Conservation (phyloP, 1,140 invertebrate species). For the Aethina tumida region DNA sequence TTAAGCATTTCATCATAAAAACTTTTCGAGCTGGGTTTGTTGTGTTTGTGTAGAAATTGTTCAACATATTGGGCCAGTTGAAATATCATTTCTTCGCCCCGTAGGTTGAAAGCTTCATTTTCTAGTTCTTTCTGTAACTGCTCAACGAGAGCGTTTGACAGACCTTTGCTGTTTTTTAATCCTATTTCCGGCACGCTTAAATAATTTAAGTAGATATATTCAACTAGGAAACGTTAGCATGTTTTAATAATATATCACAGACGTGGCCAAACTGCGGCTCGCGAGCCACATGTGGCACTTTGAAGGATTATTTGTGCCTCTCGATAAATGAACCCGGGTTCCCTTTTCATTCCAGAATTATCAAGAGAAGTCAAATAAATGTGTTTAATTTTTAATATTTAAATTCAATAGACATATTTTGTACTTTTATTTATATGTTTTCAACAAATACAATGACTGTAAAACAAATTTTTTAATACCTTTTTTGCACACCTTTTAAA, state of each 20-base stretch:
- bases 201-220: slow-evolving; percentile 4
- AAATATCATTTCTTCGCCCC: slow-evolving; percentile 70
- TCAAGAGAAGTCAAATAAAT: too few species aligned
- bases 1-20: slow-evolving; percentile 78
- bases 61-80: slow-evolving; percentile 59
- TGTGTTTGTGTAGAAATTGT: slow-evolving; percentile 60
- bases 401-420: too few species aligned
- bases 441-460: not conserved
- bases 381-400: not conserved
- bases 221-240: slow-evolving; percentile 7
- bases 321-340: too few species aligned
- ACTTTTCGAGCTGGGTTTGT: slow-evolving; percentile 61
- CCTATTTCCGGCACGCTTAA: slow-evolving; percentile 49
- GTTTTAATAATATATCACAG: slow-evolving; percentile 3
- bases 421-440: too few species aligned
- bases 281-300: too few species aligned
- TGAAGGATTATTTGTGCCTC: too few species aligned
- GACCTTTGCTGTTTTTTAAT: slow-evolving; percentile 55
- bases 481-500: too few species aligned
- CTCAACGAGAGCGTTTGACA: slow-evolving; percentile 51
- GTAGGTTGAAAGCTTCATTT: slow-evolving; percentile 42
- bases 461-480: too few species aligned
- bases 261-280: not conserved
- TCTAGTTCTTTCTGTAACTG: slow-evolving; percentile 47
- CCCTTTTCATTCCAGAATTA: too few species aligned